Conservation (phyloP, 1,140 invertebrate species). For the Akabosia matsudoensis region DNA sequence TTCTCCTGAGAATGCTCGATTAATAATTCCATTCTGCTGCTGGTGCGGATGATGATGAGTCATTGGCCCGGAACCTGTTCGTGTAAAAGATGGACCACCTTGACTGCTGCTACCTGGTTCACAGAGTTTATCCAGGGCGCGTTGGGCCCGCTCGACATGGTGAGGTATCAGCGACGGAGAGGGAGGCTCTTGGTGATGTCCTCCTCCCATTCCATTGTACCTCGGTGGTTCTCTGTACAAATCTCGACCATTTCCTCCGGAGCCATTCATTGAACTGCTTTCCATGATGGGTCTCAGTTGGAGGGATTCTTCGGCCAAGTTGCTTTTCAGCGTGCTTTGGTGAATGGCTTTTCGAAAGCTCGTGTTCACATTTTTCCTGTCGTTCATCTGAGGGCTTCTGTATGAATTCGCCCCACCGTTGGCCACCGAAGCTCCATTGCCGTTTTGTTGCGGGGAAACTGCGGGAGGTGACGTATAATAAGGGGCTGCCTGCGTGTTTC, state of each 20-base stretch:
- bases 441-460: neutral
- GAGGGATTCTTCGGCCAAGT: conserved; percentile 45
- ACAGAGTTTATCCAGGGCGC: conserved; percentile 39
- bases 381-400: conserved; percentile 26
- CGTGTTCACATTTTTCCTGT: conserved; percentile 47
- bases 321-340: conserved; percentile 47
- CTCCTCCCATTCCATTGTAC: too few species aligned
- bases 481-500: neutral
- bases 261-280: conserved; percentile 1
- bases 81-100: neutral
- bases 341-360: conserved; percentile 49
- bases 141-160: conserved; percentile 38
- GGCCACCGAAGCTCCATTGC: neutral
- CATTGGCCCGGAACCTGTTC: conserved; percentile 17
- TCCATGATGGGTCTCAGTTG: conserved; percentile 42
- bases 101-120: too few species aligned
- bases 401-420: conserved; percentile 15
- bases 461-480: neutral
- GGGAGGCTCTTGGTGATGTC: conserved; percentile 19
- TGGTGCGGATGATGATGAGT: conserved; percentile 34
- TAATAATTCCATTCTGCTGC: conserved; percentile 22
- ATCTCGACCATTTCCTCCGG: conserved; percentile 31
- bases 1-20: conserved; percentile 21
- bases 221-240: conserved; percentile 31
- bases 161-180: neutral